Evolutionary conservation across 2,888 invertebrate genomes (phyloP).

Genomic region (Agrypnus murinus): DNA sequence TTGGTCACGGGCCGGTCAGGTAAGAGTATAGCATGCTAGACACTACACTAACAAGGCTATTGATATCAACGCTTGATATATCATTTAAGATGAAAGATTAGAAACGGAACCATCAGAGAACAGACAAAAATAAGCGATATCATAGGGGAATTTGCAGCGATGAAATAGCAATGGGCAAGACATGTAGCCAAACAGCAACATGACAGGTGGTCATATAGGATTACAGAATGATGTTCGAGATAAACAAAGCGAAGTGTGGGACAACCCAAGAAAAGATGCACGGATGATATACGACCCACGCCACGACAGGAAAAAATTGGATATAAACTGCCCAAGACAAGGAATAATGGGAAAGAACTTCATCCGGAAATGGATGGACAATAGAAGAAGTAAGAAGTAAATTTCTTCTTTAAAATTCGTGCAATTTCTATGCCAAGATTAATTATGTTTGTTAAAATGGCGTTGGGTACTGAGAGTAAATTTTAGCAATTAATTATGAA

Average conservation of each 20-base stretch:
- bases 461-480: no score
- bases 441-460: no score
- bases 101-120: conserved; percentile 2
- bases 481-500: no score
- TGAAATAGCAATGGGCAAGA: conserved; percentile 1
- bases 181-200: conserved; percentile 15
- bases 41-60: no score
- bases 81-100: background rate
- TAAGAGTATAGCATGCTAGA: no score
- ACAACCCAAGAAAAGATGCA: conserved; percentile 9
- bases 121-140: no score
- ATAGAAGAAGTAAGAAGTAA: conserved; percentile 1
- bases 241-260: conserved; percentile 8
- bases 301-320: conserved; percentile 2
- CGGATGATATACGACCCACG: background rate
- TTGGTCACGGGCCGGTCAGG: no score
- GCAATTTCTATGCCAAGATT: no score
- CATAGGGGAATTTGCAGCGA: no score
- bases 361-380: background rate
- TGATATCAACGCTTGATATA: conserved; percentile 5
- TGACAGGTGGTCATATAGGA: conserved; percentile 12
- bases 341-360: background rate
- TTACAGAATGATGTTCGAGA: conserved; percentile 1
- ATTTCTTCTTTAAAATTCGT: no score
- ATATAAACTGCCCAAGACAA: background rate